Evolutionary conservation across 2,113 vertebrate genomes (phyloP).

Genomic region (Odocoileus hemionus): DNA sequence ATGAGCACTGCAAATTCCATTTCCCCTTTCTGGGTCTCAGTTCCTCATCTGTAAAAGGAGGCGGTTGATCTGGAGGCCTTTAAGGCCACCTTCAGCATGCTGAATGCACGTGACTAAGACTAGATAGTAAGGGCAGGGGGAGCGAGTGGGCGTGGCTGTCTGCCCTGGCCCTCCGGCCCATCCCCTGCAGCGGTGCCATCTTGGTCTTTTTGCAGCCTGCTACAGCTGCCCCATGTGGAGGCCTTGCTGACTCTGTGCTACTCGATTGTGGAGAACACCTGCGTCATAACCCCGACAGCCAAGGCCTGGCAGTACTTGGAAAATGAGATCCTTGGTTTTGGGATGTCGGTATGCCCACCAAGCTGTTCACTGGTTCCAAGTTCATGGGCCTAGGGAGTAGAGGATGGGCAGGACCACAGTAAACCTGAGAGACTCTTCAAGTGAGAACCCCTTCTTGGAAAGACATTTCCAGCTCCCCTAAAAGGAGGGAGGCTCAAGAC

Average conservation of each 20-base stretch:
- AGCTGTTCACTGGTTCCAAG: neutral
- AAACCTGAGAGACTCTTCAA: neutral
- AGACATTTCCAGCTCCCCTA: neutral
- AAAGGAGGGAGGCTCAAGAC: neutral
- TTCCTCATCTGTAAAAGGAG: conserved; percentile 38
- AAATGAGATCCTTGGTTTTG: conserved; percentile 65
- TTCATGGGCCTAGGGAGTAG: neutral
- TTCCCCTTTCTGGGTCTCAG: conserved; percentile 8
- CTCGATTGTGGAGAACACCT: conserved; percentile 74
- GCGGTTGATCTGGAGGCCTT: neutral
- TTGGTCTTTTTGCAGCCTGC: conserved; percentile 69
- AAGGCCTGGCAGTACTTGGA: conserved; percentile 79
- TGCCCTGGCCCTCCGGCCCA: neutral
- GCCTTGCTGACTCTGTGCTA: conserved; percentile 77
- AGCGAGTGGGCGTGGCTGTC: neutral
- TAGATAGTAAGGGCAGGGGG: neutral
- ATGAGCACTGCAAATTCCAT: neutral
- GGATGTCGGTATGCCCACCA: conserved; percentile 67
- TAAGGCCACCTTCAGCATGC: neutral
- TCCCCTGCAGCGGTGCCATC: neutral
- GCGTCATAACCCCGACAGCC: conserved; percentile 60
- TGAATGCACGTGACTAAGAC: neutral
- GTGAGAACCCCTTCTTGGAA: neutral
- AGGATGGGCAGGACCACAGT: neutral
- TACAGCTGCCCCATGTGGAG: conserved; percentile 64